Evolutionary conservation across 2,888 invertebrate species (phyloP).

Genomic region (Ctenicera cuprea): DNA sequence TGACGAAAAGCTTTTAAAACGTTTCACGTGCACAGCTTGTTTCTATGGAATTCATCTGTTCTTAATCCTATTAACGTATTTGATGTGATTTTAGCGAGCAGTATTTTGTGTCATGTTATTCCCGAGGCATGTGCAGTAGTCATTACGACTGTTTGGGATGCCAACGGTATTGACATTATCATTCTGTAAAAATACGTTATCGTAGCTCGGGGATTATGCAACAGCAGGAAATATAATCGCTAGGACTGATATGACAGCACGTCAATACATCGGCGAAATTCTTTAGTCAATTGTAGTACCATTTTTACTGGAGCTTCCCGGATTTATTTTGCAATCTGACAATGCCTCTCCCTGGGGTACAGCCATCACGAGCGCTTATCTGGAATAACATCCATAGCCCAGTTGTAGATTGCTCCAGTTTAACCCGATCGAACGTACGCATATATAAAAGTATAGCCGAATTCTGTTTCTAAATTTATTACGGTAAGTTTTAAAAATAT

Average conservation of each 20-base stretch:
- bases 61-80: too few species aligned
- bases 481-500: background rate
- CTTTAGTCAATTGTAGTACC: background rate
- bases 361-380: background rate
- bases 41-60: too few species aligned
- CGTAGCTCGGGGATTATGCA: too few species aligned
- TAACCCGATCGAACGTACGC: background rate
- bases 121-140: too few species aligned
- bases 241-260: background rate
- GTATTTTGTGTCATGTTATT: too few species aligned
- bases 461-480: background rate
- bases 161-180: too few species aligned
- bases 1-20: too few species aligned
- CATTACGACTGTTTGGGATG: too few species aligned
- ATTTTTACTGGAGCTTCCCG: background rate
- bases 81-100: too few species aligned
- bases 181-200: too few species aligned
- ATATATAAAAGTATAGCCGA: background rate
- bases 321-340: conserved; percentile 11
- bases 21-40: too few species aligned
- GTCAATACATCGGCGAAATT: background rate
- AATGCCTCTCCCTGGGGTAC: background rate
- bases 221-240: too few species aligned
- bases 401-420: background rate
- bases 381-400: background rate